Percentiles rank a stretch among this genome's conserved stretches.
These are phyloP conservation scores for Mechanitis mazaeus DNA, from an alignment of 2,888 invertebrate species.

Conservation along the genomic window DNA sequence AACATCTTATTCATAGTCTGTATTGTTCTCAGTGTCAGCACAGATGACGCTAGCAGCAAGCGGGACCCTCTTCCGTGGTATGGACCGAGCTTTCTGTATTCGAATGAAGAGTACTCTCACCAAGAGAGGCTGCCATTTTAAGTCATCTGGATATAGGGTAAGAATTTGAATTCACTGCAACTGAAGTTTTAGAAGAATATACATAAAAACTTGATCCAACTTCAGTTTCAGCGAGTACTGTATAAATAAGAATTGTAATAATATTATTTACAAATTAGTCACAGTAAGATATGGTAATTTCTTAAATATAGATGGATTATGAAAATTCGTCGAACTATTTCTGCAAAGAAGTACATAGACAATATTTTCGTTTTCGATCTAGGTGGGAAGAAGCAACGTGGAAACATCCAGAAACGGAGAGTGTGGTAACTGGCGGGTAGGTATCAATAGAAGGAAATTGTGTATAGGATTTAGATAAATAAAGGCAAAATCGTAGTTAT, in stretches of 20 bases:
- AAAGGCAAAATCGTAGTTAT: not conserved
- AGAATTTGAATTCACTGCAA: constrained; percentile 47
- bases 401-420: constrained; percentile 59
- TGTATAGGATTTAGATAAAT: constrained; percentile 15
- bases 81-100: constrained; percentile 94
- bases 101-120: constrained; percentile 98
- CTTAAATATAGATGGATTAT: constrained; percentile 33
- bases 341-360: constrained; percentile 60
- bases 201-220: not conserved
- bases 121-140: constrained; percentile 97
- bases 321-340: constrained; percentile 63
- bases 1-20: too few relatives aligned
- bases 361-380: constrained; percentile 75
- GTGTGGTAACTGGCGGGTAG: constrained; percentile 72
- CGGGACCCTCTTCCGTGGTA: constrained; percentile 85
- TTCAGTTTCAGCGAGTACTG: constrained; percentile 1
- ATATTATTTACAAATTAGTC: too few relatives aligned
- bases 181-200: constrained; percentile 7
- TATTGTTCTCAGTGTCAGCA: constrained; percentile 80
- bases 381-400: constrained; percentile 68
- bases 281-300: not conserved
- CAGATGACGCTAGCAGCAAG: constrained; percentile 87
- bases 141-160: constrained; percentile 96
- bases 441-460: constrained; percentile 47
- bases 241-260: not conserved